Evolutionary conservation across 2,113 vertebrate species (phyloP).

Genomic region (Oreochromis tanganicae): DNA sequence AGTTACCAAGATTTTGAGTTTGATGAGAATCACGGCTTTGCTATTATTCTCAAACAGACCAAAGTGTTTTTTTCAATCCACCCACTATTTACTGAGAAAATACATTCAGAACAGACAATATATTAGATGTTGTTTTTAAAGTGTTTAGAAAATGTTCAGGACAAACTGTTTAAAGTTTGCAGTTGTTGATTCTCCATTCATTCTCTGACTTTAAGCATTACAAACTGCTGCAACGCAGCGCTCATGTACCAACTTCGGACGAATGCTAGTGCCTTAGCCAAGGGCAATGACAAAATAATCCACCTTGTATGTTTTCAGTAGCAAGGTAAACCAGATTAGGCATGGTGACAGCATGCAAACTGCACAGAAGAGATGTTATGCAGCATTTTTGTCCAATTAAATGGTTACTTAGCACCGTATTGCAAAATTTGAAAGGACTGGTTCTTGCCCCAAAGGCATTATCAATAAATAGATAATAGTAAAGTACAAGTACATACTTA

Average conservation of each 20-base stretch:
- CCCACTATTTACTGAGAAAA: not conserved
- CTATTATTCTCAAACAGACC: not conserved
- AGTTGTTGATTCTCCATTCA: not conserved
- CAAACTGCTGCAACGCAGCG: not conserved
- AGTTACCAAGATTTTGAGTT: not conserved
- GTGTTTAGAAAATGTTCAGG: not conserved
- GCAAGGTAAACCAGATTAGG: not conserved
- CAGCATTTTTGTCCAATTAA: not conserved
- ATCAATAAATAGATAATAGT: not conserved
- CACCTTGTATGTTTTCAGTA: not conserved
- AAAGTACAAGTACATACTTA: not conserved
- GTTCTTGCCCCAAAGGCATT: not conserved
- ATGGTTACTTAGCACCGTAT: not conserved
- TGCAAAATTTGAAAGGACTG: too few species aligned
- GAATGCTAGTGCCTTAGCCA: not conserved
- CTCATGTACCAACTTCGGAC: not conserved
- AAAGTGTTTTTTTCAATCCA: not conserved
- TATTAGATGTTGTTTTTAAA: not conserved
- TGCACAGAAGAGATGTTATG: not conserved
- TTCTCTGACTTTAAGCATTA: accelerated
- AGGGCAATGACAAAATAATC: not conserved
- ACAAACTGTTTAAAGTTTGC: not conserved
- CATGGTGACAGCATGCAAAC: not conserved
- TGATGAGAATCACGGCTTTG: not conserved
- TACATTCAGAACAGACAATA: not conserved